Base-by-base conservation (phyloP, 2,888 invertebrate species). In the Fissipunctia ypsillon region DNA sequence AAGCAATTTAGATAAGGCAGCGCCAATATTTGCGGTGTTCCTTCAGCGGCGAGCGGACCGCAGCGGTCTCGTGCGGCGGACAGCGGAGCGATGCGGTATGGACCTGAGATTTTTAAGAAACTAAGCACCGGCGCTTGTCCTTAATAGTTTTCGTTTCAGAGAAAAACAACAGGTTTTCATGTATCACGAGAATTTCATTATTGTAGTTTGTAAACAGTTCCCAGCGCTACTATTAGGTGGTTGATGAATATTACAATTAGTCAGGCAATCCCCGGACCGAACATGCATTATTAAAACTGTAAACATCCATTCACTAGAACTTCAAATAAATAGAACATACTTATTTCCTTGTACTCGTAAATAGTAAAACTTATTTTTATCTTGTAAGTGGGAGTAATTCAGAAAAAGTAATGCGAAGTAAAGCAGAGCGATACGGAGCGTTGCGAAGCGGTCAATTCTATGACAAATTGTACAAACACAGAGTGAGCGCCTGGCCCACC, bases 1-100 rank as follows among this genome's bases (percentile, higher is more conserved):
- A 77, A 77, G 75, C 83, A 86, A 86, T 86, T 86, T 84, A 86
- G 86, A 86, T 86, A 86, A 86, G 72, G 74, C 75, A 78, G 16
- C 71, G 68, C 69, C 86, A 86, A 86, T 86, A 83, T 86, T 86
- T 86, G 85, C 70, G 59, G 69, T 61, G 43, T 68, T 57, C 69
- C 78, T 64, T 63, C 52, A 67, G 78, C 66, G 64, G 38, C 57
- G 35, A 5, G 50, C 50, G 38, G 57, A 35, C 45, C 43, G 50
- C 31, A 54, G 45, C 61, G 35, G 19, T 4, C n/a, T 22, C 31
- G 16, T 9, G 65, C 67, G n/a, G 19, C 16, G 60, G n/a, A 28
- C 10, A 72, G 43, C 56, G 50, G 45, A n/a, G 43, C 65, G 50
- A 22, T 3, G 22, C 10, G 12, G 2, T 12, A 25, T 6, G 1